Evolutionary conservation across 2,797 vertebrate genomes (phyloP), one percentile per base, ranked within the genome.

Genomic region (Hyperoplus lanceolatus): DNA sequence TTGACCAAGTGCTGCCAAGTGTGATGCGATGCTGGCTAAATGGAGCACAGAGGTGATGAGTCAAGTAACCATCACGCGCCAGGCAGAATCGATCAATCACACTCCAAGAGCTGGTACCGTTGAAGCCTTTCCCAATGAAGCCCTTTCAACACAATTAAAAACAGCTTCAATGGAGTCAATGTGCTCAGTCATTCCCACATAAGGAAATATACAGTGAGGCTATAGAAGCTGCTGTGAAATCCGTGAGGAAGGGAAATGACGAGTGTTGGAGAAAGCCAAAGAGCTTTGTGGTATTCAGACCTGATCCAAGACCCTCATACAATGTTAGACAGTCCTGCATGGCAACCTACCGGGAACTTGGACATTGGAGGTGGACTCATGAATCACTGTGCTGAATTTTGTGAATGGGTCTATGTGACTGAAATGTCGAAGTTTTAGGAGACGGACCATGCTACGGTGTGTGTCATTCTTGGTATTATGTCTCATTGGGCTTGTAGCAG

Each of bases 11-110:
- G 59, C 71, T 58, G 69, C 70, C 49, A 53, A 79, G 65, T 18
- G 15, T 0, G n/a, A 74, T 15, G 18, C 42, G 78, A 75, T 70
- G 63, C 69, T 13, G 63, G 73, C 80, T 80, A 75, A 87, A 91
- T 78, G 75, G 65, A 84, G 77, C 75, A 51, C 73, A 74, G 75
- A 81, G 79, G 85, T 53, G 66, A 85, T 77, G 84, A 91, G 85
- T 90, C 74, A 85, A 83, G 54, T 67, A 67, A 61, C 43, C 64
- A 51, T 78, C 4, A 45, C 5, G 51, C 75, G 68, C 54, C 82
- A 91, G 89, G 86, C 85, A 43, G 69, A 71, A 79, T 69, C 43
- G 69, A 92, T 93, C 88, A 87, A n/a, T 91, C 87, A 79, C 82
- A 65, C 64, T 69, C 48, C 46, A 54, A 58, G 66, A 72, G 46